Base-by-base conservation (phyloP, 2,113 vertebrate species). In the Embiotoca jacksoni region DNA sequence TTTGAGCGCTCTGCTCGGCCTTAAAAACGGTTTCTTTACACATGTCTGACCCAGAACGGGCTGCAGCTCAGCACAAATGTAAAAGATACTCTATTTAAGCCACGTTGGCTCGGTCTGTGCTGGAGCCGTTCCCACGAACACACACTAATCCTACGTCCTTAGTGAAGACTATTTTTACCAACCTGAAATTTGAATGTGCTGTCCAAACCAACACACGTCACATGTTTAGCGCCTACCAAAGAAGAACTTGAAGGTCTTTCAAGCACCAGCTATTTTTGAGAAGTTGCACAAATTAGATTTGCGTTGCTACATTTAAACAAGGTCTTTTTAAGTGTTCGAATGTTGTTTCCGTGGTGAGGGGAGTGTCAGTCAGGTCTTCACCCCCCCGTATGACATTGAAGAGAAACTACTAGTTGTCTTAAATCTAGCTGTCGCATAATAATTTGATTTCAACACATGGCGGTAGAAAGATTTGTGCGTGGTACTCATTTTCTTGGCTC, bases 121-220 rank as follows among this genome's bases (percentile, higher is more conserved):
- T 75, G 61, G 50, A 82, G 1, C 3, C 23, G 35, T 64, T 57
- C 64, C 77, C 31, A 54, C 54, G 32, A 60, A 63, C 58, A 37
- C 72, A 72, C 7, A 30, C 31, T 52, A 55, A 44, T 23, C 63
- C 32, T 36, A 44, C 55, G 39, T 71, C 52, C 41, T 35, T 0
- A 23, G 31, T 37, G 16, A 54, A 49, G 41, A 68, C 53, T 3
- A 35, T 13, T 8, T 33, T 49, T n/a, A 9, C 15, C 33, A 65
- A 35, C 68, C 47, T 2, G n/a, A 5, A 54, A 53, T 6, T 47
- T 37, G 2, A 60, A 41, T 16, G 23, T 47, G 49, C 13, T n/a
- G 32, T 44, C 10, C 41, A 44, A 2, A 11, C 9, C 9, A 44
- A 44, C 41, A 13, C 41, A 44, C 3, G 10, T 44, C 41, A 44